Base-by-base conservation (phyloP, 2,888 invertebrate species). In the Hydriomena furcata region DNA sequence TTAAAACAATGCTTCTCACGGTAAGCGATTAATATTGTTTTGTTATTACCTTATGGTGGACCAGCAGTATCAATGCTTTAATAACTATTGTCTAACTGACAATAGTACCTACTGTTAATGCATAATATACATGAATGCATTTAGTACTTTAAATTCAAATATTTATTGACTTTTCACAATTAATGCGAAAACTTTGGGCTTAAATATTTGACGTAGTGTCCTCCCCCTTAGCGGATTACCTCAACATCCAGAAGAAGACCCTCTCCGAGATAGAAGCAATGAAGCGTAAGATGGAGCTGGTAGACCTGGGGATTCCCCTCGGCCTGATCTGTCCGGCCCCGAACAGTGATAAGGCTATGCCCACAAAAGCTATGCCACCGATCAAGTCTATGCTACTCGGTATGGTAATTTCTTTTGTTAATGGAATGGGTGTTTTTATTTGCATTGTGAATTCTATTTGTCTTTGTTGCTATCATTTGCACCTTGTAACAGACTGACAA, bases 351-450 rank as follows among this genome's bases (percentile, higher is more conserved):
- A 85, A 83, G 46, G 87, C 85, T 0, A 89, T 90, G 91, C 90
- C 90, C 0, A 89, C 89, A 0, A 90, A 89, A 49, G 89, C 89
- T 8, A 89, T 91, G 91, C 91, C 91, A 0, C 90, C 91, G 0
- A 89, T 90, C 34, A 89, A 89, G 53, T 76, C 86, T 0, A 84
- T 90, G 52, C 82, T 90, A 50, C 68, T 91, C 38, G 83, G 91
- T 91, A 73, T 66, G 82, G 12, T 17, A 23, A 8, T 1, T 30
- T 37, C n/a, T 0, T 11, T 38, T 21, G 2, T 6, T 10, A 35
- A 1, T 28, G 38, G 3, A 11, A 7, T 13, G 20, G 36, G 8
- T 8, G 12, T 17, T 28, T 21, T 7, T 20, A 32, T 17, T 17
- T 17, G n/a, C 7, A 8, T n/a, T 32, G 2, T 32, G 27, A n/a